phyloP scores from a whole-genome alignment of 1,140 invertebrate genomes.

The Drosophila serrata region DNA sequence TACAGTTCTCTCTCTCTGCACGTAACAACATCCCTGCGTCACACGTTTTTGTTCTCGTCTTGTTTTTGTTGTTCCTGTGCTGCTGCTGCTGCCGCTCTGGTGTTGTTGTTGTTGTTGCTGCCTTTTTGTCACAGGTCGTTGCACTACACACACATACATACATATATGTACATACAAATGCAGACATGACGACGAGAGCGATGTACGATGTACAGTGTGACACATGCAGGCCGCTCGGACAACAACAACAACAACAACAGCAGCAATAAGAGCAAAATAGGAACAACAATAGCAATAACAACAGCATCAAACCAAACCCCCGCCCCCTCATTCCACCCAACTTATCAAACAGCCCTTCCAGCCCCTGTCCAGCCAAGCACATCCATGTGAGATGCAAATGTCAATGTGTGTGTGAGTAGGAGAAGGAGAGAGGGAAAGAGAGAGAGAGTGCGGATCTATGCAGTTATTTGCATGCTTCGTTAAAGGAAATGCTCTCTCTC shows the following conservation, averaged over 20 bases:
- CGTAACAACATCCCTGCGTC: slow-evolving; percentile 81
- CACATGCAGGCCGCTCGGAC: slow-evolving; percentile 74
- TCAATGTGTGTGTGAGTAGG: not conserved
- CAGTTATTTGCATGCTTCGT: slow-evolving; percentile 5
- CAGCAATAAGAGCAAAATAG: slow-evolving; percentile 27
- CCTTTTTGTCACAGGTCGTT: slow-evolving; percentile 83
- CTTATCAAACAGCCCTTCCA: slow-evolving; percentile 2
- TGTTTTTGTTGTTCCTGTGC: slow-evolving; percentile 36
- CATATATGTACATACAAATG: slow-evolving; percentile 26
- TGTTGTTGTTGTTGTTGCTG: slow-evolving; percentile 61
- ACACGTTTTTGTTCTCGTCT: slow-evolving; percentile 66
- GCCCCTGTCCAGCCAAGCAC: slow-evolving; percentile 25
- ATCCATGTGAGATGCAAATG: slow-evolving; percentile 27
- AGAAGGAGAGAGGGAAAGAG: not conserved
- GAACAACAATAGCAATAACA: slow-evolving; percentile 23
- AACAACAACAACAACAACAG: slow-evolving; percentile 35
- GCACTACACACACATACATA: slow-evolving; percentile 46
- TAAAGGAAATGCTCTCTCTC: slow-evolving; percentile 7
- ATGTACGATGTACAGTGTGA: slow-evolving; percentile 53
- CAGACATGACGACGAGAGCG: slow-evolving; percentile 23
- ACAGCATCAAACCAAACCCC: slow-evolving; percentile 25
- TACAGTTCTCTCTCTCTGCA: slow-evolving; percentile 47
- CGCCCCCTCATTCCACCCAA: not conserved
- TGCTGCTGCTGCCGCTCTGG: slow-evolving; percentile 41
- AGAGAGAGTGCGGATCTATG: slow-evolving; percentile 12